Conservation (phyloP, 2,113 vertebrate species). For the Saccopteryx leptura region DNA sequence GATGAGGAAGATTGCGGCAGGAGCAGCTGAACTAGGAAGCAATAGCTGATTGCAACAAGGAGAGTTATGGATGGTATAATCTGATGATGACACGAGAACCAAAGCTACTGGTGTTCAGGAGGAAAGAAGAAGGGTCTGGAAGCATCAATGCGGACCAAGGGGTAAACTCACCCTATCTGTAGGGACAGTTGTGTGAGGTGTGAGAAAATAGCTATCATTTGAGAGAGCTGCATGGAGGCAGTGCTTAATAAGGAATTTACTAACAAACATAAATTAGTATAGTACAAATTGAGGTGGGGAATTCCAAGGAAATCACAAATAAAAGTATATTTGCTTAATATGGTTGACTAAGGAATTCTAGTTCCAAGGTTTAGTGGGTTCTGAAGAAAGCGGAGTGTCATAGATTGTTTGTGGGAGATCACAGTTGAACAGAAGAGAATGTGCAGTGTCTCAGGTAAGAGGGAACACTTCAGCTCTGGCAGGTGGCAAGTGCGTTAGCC, state of each 20-base stretch:
- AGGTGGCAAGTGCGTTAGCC: neutral
- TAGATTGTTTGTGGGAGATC: neutral
- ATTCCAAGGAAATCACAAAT: constrained; percentile 12
- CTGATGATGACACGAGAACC: neutral
- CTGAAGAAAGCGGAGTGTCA: neutral
- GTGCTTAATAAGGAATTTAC: neutral
- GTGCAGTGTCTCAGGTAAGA: neutral
- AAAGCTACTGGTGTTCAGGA: neutral
- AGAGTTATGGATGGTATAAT: neutral
- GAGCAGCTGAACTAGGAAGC: neutral
- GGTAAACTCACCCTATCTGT: neutral
- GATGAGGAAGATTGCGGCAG: neutral
- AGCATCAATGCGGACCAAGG: neutral
- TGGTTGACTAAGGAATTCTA: neutral
- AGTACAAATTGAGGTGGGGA: neutral
- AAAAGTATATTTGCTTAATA: neutral
- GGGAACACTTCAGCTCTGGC: neutral
- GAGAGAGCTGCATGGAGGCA: neutral
- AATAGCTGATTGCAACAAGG: neutral
- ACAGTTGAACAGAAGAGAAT: neutral
- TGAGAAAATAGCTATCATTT: neutral
- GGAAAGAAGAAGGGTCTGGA: constrained; percentile 18
- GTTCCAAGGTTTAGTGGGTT: neutral
- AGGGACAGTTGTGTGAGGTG: neutral
- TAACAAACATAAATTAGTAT: neutral